A percentile compares a stretch with the other conserved stretches of the same genome.
Evolutionary conservation across 2,113 vertebrate species (phyloP).

Genomic region (Gopherus flavomarginatus): DNA sequence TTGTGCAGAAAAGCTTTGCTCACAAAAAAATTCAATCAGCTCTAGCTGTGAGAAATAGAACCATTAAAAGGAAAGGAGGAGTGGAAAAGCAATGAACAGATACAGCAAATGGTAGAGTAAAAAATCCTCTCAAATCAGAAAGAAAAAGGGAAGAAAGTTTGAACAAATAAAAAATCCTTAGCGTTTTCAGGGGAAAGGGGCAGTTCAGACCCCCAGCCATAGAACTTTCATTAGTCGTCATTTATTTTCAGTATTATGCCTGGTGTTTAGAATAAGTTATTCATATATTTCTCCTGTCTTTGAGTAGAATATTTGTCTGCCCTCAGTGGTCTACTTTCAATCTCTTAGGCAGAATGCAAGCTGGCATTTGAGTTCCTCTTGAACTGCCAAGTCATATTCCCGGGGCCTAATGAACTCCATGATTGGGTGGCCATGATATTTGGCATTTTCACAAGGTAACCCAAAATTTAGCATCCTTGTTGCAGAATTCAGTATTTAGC

Average conservation of each 20-base stretch:
- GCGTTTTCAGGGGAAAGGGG: neutral
- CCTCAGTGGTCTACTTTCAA: neutral
- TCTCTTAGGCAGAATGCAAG: neutral
- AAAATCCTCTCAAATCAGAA: neutral
- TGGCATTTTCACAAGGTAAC: neutral
- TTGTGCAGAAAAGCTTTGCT: conserved; percentile 41
- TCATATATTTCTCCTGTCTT: neutral
- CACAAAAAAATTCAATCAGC: conserved; percentile 50
- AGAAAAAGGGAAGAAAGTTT: neutral
- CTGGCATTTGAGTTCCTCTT: neutral
- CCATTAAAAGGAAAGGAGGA: conserved; percentile 44
- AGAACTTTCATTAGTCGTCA: neutral
- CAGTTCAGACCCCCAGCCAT: neutral
- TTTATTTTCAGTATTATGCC: neutral
- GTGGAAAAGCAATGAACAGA: conserved; percentile 10
- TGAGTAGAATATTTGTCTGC: neutral
- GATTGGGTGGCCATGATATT: neutral
- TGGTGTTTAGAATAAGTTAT: neutral
- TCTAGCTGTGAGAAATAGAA: conserved; percentile 29
- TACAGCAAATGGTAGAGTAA: neutral
- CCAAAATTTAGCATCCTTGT: neutral
- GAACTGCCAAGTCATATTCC: neutral
- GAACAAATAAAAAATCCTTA: neutral
- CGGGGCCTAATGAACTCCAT: neutral
- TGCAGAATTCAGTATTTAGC: neutral